Conservation (phyloP, 2,888 invertebrate species). For the Ariolimax columbianus region DNA sequence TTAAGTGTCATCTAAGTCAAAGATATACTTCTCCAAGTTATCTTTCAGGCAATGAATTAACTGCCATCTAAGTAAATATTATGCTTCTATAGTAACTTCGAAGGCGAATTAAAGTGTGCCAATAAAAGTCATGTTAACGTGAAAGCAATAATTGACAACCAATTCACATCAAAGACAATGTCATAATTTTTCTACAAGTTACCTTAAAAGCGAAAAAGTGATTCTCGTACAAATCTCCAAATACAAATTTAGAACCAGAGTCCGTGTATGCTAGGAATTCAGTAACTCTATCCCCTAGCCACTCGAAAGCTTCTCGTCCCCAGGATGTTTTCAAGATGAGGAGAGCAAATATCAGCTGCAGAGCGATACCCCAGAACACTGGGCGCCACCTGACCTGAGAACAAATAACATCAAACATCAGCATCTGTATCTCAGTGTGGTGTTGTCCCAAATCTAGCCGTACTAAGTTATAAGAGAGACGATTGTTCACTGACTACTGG, state of each 20-base stretch:
- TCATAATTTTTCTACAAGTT: slow-evolving; percentile 60
- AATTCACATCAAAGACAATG: background rate
- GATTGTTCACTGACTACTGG: too few relatives aligned
- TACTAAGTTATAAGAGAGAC: too few relatives aligned
- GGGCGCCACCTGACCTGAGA: slow-evolving; percentile 84
- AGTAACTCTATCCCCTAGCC: slow-evolving; percentile 85
- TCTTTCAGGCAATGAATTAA: too few relatives aligned
- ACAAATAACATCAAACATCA: too few relatives aligned
- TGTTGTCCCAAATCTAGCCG: too few relatives aligned
- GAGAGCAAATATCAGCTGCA: slow-evolving; percentile 87
- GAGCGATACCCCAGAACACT: slow-evolving; percentile 87
- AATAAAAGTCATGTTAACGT: background rate
- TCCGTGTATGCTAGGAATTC: slow-evolving; percentile 89
- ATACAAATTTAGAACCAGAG: slow-evolving; percentile 91
- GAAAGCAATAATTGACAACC: background rate
- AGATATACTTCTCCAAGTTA: too few relatives aligned
- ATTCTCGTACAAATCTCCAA: slow-evolving; percentile 81
- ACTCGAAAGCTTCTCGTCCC: slow-evolving; percentile 84
- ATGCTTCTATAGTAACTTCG: too few relatives aligned
- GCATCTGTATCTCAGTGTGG: too few relatives aligned
- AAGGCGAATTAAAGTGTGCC: too few relatives aligned
- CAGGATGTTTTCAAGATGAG: slow-evolving; percentile 70
- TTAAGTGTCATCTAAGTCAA: too few relatives aligned
- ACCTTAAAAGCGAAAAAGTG: slow-evolving; percentile 91
- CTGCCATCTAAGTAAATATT: too few relatives aligned